Evolutionary conservation across 92 coral and sea anemone species (phyloP).

Genomic region (Zoanthus sociatus): DNA sequence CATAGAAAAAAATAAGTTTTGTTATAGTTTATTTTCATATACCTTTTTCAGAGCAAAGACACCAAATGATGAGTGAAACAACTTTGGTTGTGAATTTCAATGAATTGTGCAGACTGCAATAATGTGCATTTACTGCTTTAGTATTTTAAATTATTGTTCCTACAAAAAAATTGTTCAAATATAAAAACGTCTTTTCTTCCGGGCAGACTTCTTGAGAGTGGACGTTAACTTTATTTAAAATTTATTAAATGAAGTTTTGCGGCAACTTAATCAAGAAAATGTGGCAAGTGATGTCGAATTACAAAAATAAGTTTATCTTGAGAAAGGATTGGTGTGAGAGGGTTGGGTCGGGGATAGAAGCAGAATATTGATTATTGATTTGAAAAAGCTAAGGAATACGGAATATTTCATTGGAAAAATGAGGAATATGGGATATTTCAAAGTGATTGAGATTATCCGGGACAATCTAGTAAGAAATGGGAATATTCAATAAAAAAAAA

Average conservation of each 20-base stretch:
- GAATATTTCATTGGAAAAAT: no score
- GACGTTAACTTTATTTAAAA: no score
- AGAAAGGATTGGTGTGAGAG: conserved; percentile 17
- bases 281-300: no score
- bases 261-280: no score
- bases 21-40: no score
- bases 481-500: no score
- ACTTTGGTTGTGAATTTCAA: neutral
- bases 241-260: no score
- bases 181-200: conserved; percentile 16
- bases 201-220: neutral
- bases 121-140: conserved; percentile 2
- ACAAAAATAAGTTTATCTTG: neutral
- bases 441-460: no score
- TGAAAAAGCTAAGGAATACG: no score
- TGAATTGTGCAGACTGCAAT: neutral
- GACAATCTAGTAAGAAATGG: no score
- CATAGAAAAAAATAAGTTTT: neutral
- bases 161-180: conserved; percentile 1
- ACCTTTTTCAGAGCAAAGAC: no score
- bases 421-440: neutral
- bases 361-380: neutral
- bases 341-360: conserved; percentile 22
- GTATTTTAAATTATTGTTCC: neutral
- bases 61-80: neutral